phyloP scores from a whole-genome alignment of 1,140 invertebrate genomes.

The Cheumatopsyche charites region DNA sequence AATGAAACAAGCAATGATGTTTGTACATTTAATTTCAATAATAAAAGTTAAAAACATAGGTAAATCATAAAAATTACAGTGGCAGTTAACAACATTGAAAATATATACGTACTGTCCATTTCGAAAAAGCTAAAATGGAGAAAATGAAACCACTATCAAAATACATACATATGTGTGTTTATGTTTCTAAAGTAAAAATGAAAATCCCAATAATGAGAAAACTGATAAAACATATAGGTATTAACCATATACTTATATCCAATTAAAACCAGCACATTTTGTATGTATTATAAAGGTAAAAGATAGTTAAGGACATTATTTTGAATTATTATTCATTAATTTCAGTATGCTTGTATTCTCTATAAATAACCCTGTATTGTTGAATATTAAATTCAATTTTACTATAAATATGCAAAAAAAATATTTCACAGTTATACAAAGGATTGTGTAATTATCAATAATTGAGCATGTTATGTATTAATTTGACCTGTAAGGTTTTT shows the following conservation, averaged over 20 bases:
- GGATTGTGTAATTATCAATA: conserved; percentile 35
- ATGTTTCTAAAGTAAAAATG: too few species aligned
- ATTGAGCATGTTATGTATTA: conserved; percentile 46
- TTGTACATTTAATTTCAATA: conserved; percentile 48
- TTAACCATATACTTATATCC: too few species aligned
- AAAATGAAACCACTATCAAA: too few species aligned
- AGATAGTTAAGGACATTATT: conserved; percentile 33
- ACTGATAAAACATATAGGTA: too few species aligned
- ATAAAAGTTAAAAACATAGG: conserved; percentile 46
- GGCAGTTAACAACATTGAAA: conserved; percentile 47
- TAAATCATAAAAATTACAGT: conserved; percentile 46
- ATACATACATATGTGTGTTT: too few species aligned
- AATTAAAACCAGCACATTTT: conserved; percentile 39
- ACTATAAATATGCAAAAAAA: conserved; percentile 10
- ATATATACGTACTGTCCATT: not conserved
- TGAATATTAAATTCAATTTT: conserved; percentile 21
- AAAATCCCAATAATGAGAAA: too few species aligned
- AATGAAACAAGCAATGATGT: too few species aligned
- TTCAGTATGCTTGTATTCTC: conserved; percentile 22
- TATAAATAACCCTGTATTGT: conserved; percentile 37
- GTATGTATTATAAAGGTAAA: conserved; percentile 1
- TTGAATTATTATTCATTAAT: conserved; percentile 34
- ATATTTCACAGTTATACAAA: conserved; percentile 26
- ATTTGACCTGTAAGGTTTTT: too few species aligned
- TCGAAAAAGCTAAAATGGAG: too few species aligned